Evolutionary conservation across 2,113 vertebrate species (phyloP).

Genomic region (Seriola rivoliana): DNA sequence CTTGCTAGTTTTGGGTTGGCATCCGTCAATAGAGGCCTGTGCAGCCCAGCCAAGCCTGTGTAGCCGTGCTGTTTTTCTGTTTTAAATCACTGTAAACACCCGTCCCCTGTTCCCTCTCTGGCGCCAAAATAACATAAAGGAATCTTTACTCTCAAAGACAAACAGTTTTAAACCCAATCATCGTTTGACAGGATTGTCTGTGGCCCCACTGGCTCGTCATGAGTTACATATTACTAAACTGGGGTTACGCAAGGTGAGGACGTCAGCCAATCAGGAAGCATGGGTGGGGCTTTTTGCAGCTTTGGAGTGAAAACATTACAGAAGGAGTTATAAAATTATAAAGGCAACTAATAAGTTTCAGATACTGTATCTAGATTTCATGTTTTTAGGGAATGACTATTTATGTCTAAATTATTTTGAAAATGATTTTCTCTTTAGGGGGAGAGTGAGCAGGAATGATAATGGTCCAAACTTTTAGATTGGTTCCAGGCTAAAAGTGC

Average conservation of each 20-base stretch:
- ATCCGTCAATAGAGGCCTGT: slow-evolving; percentile 73
- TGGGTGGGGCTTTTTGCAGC: slow-evolving; percentile 31
- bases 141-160: slow-evolving; percentile 64
- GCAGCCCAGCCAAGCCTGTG: slow-evolving; percentile 49
- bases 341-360: too few relatives aligned
- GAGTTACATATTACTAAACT: slow-evolving; percentile 23
- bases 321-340: too few relatives aligned
- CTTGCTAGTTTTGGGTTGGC: slow-evolving; percentile 69
- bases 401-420: background rate
- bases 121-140: slow-evolving; percentile 69
- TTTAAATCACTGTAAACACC: slow-evolving; percentile 75
- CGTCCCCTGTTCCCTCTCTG: slow-evolving; percentile 69
- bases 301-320: background rate
- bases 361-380: background rate
- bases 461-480: background rate
- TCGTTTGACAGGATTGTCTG: slow-evolving; percentile 36
- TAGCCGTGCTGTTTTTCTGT: slow-evolving; percentile 70
- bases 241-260: slow-evolving; percentile 61
- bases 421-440: background rate
- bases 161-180: slow-evolving; percentile 63
- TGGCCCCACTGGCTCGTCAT: slow-evolving; percentile 6
- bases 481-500: background rate
- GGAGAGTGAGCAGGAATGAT: background rate
- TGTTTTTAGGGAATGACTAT: too few relatives aligned
- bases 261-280: slow-evolving; percentile 10